phyloP scores from a whole-genome alignment of 1,140 invertebrate species.

The Conopomorpha cramerella region DNA sequence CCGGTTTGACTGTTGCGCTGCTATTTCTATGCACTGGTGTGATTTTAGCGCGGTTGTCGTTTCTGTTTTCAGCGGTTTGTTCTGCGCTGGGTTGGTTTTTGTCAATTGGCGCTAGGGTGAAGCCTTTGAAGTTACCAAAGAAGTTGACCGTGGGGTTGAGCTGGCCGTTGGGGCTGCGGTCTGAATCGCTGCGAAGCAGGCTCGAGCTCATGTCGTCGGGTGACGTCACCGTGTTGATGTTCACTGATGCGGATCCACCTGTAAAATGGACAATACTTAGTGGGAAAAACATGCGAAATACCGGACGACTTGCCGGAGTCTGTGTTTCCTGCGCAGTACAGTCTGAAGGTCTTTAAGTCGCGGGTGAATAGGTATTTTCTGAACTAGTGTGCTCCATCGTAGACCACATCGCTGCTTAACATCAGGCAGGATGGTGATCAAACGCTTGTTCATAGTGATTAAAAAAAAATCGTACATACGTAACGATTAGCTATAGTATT shows the following conservation, averaged over 20 bases:
- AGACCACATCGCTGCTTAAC: no score
- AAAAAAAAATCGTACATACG: no score
- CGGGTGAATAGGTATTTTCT: no score
- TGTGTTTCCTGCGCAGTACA: no score
- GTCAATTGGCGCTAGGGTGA: slow-evolving; percentile 72
- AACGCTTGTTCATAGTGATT: no score
- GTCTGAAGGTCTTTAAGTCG: no score
- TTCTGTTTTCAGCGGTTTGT: slow-evolving; percentile 5
- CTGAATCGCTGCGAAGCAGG: slow-evolving; percentile 55
- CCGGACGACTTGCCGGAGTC: no score
- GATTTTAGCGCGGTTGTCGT: slow-evolving; percentile 31
- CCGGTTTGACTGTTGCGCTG: slow-evolving; percentile 36
- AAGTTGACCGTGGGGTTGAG: slow-evolving; percentile 63
- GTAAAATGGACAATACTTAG: no score
- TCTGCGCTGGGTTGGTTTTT: slow-evolving; percentile 44
- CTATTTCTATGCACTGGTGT: slow-evolving; percentile 42
- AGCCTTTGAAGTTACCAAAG: slow-evolving; percentile 85
- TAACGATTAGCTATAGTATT: no score
- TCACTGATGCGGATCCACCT: slow-evolving; percentile 45
- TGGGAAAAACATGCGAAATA: no score
- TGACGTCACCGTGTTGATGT: slow-evolving; percentile 57
- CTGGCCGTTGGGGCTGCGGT: slow-evolving; percentile 56
- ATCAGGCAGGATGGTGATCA: no score
- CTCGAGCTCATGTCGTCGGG: slow-evolving; percentile 67
- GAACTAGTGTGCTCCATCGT: no score